phyloP scores from a whole-genome alignment of 2,888 invertebrate genomes.

The Argyresthia goedartella region DNA sequence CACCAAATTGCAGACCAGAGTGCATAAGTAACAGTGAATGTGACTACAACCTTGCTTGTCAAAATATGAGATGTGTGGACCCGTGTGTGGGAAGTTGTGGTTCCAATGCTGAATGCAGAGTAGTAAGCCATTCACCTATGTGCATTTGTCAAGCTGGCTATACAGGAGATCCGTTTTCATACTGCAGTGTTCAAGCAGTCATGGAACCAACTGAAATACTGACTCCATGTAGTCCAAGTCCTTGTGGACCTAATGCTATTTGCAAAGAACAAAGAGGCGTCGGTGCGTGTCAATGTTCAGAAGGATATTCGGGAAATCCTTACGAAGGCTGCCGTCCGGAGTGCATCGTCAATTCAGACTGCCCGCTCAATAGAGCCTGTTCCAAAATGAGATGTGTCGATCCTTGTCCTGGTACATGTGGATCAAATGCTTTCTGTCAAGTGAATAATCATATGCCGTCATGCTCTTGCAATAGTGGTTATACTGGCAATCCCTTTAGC shows the following conservation, averaged over 20 bases:
- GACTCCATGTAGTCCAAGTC: constrained; percentile 75
- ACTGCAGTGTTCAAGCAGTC: constrained; percentile 59
- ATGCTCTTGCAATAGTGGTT: constrained; percentile 76
- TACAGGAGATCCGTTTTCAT: constrained; percentile 82
- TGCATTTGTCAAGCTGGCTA: constrained; percentile 78
- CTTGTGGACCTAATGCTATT: constrained; percentile 74
- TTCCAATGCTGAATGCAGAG: constrained; percentile 79
- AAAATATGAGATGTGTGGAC: constrained; percentile 81
- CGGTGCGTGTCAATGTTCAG: constrained; percentile 77
- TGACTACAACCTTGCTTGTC: constrained; percentile 76
- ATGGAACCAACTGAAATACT: constrained; percentile 46
- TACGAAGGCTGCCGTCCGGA: constrained; percentile 84
- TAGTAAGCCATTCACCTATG: constrained; percentile 81
- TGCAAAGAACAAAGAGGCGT: constrained; percentile 73
- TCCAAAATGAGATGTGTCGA: constrained; percentile 80
- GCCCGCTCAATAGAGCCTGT: constrained; percentile 78
- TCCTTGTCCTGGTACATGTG: constrained; percentile 86
- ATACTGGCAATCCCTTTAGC: constrained; percentile 77
- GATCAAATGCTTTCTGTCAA: constrained; percentile 78
- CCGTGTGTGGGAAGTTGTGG: constrained; percentile 83
- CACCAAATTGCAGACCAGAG: constrained; percentile 84
- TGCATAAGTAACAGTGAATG: constrained; percentile 85
- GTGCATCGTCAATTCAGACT: constrained; percentile 80
- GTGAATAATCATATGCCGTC: constrained; percentile 81
- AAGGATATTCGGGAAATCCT: constrained; percentile 79